Evolutionary conservation across 2,888 invertebrate species (phyloP), one percentile per base, ranked within the genome.

Genomic region (Ypsolopha scabrella): DNA sequence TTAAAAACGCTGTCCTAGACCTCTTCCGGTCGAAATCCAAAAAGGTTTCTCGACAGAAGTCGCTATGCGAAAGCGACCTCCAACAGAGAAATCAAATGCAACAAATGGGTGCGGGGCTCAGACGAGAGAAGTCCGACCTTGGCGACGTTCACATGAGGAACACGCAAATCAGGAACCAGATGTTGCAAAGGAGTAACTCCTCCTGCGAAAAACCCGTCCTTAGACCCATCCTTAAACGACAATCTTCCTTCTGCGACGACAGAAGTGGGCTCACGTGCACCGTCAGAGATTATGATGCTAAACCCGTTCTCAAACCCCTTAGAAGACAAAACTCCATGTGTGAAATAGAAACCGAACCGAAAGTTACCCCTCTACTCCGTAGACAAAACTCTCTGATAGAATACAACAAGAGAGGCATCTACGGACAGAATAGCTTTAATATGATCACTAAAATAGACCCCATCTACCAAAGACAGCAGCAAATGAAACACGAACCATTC

Each of bases 361-460:
- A 87, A 81, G 81, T 85, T 72, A 85, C 83, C 73, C 87, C 87
- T 6, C 60, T 86, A 63, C 69, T 87, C 55, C 82, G 87, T 62
- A 82, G 87, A 72, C 87, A 87, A 58, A 87, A 87, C 64, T 87
- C 87, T 56, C 78, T 87, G 10, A 87, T 87, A 60, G 87, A 87
- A 57, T 86, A 87, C 64, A 86, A 83, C 56, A 77, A 86, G 58
- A 70, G 80, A 71, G 86, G 80, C 38, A 73, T 81, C 60, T 86
- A 85, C 63, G 82, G 82, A 56, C 83, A 82, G 53, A 72, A 74
- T 58, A 81, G 69, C 72, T 87, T 85, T 74, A 87, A 87, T 66
- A 76, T 87, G 80, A 87, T 87, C 61, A 87, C 87, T 70, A 86
- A 86, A 77, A 87, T 87, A 75, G 87, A 87, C 62, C 87, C 87